A percentile compares a stretch with the other conserved stretches of the same genome.
phyloP scores from a whole-genome alignment of 2,797 vertebrate species.

The Peromyscus attwateri region DNA sequence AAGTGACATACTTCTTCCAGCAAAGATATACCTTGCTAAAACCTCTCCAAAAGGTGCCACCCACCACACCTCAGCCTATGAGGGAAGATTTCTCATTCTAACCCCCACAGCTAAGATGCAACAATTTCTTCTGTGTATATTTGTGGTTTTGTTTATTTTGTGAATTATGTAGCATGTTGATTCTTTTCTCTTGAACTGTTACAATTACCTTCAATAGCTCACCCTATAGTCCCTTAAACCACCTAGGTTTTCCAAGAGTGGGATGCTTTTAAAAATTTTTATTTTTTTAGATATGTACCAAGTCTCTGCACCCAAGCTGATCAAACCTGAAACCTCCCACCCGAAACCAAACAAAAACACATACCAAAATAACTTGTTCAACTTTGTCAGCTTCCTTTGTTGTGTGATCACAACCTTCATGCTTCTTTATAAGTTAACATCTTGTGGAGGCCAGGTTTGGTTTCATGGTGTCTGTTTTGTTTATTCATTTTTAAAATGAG shows the following conservation, averaged over 20 bases:
- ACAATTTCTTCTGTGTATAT: background rate
- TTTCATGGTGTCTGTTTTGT: background rate
- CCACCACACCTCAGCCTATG: background rate
- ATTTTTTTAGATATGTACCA: background rate
- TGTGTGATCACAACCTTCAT: background rate
- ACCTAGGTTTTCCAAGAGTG: background rate
- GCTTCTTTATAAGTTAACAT: background rate
- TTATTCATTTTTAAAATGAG: background rate
- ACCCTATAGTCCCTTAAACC: background rate
- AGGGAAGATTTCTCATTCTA: background rate
- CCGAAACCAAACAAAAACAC: background rate
- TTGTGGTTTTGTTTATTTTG: conserved; percentile 18
- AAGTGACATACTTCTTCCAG: background rate
- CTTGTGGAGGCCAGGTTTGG: background rate
- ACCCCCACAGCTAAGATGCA: background rate
- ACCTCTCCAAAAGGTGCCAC: background rate
- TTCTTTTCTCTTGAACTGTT: background rate
- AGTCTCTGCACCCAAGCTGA: background rate
- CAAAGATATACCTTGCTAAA: background rate
- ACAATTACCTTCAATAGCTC: background rate
- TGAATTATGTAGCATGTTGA: background rate
- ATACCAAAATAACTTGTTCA: background rate
- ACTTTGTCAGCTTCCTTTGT: background rate
- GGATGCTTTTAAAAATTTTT: background rate
- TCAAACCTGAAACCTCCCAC: background rate